Percentiles rank a stretch among this genome's conserved stretches.
Evolutionary conservation across 2,113 vertebrate genomes (phyloP).

Genomic region (Syngnathus floridae): DNA sequence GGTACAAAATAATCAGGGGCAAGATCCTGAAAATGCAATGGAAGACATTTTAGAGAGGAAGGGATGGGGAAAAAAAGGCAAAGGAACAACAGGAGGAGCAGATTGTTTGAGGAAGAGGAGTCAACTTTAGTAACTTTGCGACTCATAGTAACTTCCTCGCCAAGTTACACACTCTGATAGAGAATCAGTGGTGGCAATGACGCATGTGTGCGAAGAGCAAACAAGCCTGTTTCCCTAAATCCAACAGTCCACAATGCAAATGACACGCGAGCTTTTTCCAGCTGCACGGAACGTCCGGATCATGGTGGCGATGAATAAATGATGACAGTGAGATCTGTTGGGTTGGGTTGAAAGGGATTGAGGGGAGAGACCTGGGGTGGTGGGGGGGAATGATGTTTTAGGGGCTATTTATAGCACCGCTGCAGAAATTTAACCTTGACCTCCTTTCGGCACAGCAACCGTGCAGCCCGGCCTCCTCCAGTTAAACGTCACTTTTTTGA

Average conservation of each 20-base stretch:
- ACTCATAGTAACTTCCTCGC: slow-evolving; percentile 4
- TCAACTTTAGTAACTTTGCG: background rate
- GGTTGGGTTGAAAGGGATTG: background rate
- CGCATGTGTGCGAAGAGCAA: slow-evolving; percentile 22
- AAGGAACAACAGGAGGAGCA: background rate
- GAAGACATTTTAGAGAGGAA: slow-evolving; percentile 4
- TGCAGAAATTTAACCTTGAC: slow-evolving; percentile 59
- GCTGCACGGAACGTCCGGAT: slow-evolving; percentile 42
- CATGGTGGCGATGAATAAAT: slow-evolving; percentile 51
- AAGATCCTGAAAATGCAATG: background rate
- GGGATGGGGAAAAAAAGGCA: background rate
- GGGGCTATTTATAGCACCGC: slow-evolving; percentile 46
- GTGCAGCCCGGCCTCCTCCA: slow-evolving; percentile 16
- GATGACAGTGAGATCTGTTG: slow-evolving; percentile 46
- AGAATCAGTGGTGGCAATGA: slow-evolving; percentile 1
- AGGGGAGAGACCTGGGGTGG: background rate
- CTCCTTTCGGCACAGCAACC: slow-evolving; percentile 42
- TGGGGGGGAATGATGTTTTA: slow-evolving; percentile 14
- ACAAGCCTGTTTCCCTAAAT: slow-evolving; percentile 18
- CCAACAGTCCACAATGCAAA: slow-evolving; percentile 8
- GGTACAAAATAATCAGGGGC: background rate
- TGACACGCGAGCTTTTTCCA: slow-evolving; percentile 5
- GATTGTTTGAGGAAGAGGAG: slow-evolving; percentile 1
- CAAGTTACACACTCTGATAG: slow-evolving; percentile 5
- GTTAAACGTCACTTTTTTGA: slow-evolving; percentile 50